These are phyloP conservation scores for Delichon dasypus DNA, from an alignment of 2,797 vertebrate genomes.

Conservation along the genomic window DNA sequence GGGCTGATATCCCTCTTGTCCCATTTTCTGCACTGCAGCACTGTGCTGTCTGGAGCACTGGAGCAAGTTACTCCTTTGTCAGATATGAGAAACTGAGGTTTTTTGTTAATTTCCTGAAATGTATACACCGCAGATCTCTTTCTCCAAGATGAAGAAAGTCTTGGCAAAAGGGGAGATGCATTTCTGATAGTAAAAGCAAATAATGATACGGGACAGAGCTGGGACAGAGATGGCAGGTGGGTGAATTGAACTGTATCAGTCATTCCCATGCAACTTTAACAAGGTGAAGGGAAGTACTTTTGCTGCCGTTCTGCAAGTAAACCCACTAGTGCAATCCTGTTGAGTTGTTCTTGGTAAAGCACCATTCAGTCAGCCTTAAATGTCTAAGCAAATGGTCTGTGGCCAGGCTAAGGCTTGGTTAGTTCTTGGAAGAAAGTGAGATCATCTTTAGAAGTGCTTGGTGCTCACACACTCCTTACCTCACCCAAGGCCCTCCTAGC, in stretches of 20 bases:
- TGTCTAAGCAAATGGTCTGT: neutral
- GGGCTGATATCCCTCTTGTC: neutral
- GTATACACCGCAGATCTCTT: neutral
- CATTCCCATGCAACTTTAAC: neutral
- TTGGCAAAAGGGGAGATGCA: neutral
- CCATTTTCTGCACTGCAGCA: neutral
- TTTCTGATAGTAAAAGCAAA: neutral
- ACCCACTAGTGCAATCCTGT: neutral
- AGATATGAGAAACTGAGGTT: rapidly evolving
- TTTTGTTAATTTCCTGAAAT: neutral
- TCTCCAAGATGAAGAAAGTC: neutral
- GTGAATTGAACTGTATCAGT: neutral
- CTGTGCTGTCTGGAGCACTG: neutral
- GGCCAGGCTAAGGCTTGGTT: neutral
- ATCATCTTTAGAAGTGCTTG: neutral
- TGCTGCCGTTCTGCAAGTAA: neutral
- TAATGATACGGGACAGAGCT: neutral
- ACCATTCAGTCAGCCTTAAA: neutral
- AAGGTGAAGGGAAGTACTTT: neutral
- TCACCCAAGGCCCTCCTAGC: neutral
- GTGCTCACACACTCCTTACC: neutral
- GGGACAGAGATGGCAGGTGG: neutral
- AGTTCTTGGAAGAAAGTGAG: neutral
- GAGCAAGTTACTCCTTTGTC: neutral
- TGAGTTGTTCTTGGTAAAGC: neutral